Conservation (phyloP, 2,113 vertebrate species). For the Prunella fulvescens region DNA sequence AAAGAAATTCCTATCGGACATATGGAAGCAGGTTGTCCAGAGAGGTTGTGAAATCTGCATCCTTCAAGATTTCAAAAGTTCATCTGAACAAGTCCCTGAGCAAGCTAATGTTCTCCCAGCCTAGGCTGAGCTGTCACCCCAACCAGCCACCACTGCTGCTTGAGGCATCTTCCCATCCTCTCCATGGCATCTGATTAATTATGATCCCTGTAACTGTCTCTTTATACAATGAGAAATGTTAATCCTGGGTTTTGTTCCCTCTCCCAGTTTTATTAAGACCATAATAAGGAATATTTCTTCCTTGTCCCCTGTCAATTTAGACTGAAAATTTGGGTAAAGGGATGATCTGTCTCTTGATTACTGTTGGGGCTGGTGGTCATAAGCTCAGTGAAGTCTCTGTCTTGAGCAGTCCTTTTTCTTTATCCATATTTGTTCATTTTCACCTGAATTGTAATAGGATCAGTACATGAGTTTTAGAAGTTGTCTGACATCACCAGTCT, state of each 20-base stretch:
- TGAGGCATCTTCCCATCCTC: not conserved
- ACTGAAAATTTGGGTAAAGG: not conserved
- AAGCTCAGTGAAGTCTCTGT: not conserved
- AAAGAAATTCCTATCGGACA: not conserved
- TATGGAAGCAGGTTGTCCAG: not conserved
- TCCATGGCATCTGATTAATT: not conserved
- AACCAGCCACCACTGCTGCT: not conserved
- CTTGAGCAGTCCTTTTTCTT: not conserved
- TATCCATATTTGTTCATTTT: constrained; percentile 44
- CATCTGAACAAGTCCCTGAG: not conserved
- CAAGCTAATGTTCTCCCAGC: not conserved
- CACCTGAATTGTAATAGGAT: constrained; percentile 45
- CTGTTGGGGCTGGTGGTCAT: not conserved
- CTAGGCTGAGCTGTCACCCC: not conserved
- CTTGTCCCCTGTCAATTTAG: not conserved
- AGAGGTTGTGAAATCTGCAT: not conserved
- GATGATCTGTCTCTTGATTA: not conserved
- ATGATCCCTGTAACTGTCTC: not conserved
- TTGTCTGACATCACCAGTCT: constrained; percentile 2
- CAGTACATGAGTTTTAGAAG: constrained; percentile 11
- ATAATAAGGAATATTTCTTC: not conserved
- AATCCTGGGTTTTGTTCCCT: not conserved
- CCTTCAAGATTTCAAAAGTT: not conserved
- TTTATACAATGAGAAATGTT: not conserved
- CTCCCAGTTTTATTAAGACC: not conserved